Evolutionary conservation across 2,797 vertebrate species (phyloP).

Genomic region (Rhincodon typus): DNA sequence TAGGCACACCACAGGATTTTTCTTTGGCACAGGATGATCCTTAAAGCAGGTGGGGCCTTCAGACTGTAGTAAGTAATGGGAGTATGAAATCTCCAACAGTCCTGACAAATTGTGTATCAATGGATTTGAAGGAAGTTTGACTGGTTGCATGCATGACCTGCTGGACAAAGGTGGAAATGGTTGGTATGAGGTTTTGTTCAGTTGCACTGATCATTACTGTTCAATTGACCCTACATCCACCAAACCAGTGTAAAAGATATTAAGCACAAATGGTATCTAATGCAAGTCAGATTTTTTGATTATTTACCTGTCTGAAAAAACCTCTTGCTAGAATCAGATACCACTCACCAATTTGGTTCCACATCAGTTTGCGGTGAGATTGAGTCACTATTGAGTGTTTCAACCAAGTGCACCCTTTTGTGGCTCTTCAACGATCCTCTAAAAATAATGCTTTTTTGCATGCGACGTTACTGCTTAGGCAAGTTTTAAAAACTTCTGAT

Average conservation of each 20-base stretch:
- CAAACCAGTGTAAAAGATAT: background rate
- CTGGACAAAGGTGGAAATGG: background rate
- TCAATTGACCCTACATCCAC: background rate
- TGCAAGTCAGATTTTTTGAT: background rate
- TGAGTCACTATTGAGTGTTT: background rate
- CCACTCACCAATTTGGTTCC: background rate
- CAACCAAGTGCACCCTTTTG: background rate
- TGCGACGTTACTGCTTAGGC: background rate
- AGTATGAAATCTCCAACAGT: background rate
- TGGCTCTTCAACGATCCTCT: background rate
- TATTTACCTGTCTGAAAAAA: background rate
- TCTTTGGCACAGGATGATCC: too few species aligned
- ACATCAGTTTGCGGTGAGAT: background rate
- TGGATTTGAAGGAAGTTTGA: background rate
- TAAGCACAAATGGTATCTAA: background rate
- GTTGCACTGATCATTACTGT: background rate
- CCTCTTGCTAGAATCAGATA: background rate
- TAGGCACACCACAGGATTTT: too few species aligned
- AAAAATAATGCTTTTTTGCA: background rate
- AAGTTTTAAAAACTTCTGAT: background rate
- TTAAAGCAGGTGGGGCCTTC: too few species aligned
- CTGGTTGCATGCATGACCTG: background rate
- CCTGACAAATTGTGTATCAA: background rate
- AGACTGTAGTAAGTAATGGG: too few species aligned
- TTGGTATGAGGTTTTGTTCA: background rate